Evolutionary conservation across 2,113 vertebrate species (phyloP), one percentile per base, ranked within the genome.

Genomic region (Pachycephala philippinensis): DNA sequence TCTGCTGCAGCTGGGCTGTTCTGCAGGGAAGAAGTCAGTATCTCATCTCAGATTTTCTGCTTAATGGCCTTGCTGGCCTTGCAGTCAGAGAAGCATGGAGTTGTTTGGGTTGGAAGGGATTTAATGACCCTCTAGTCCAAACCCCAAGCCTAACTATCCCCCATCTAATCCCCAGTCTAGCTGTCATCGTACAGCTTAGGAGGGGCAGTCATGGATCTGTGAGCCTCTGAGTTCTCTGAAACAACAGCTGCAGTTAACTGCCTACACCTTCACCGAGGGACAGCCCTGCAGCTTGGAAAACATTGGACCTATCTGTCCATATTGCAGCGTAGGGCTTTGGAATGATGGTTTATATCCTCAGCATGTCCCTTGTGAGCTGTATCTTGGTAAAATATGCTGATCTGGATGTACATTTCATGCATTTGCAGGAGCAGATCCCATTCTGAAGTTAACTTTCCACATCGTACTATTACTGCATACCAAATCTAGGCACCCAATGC

Each of bases 191-290:
- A 4, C 14, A 44, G 8, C 2, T 72, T 50, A 31, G 59, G 39
- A 75, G 39, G 16, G 52, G 7, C 39, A n/a, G 47, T 74, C 39
- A 16, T 27, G 35, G 44, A 63, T 33, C 31, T 28, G 23, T 87
- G 77, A 91, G n/a, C 33, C 40, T 87, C 47, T 69, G n/a, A 16
- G 50, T 56, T 84, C 40, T 92, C 49, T 88, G 85, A 79, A 90
- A 54, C 24, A 66, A 28, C 71, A 71, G 35, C 17, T 28, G 7
- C 31, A n/a, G 27, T 44, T 52, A 28, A 37, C 27, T 42, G 23
- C 24, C 11, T 65, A 11, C 53, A 63, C 63, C 66, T 65, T 68
- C 53, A 37, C 31, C 64, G 54, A 40, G 59, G 57, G 31, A n/a
- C 22, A 83, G 35, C 35, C 7, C 42, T 86, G n/a, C 65, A 44